Percentiles rank a stretch among this genome's conserved stretches.
Evolutionary conservation across 2,888 invertebrate genomes (phyloP).

Genomic region (Eristalis pertinax): DNA sequence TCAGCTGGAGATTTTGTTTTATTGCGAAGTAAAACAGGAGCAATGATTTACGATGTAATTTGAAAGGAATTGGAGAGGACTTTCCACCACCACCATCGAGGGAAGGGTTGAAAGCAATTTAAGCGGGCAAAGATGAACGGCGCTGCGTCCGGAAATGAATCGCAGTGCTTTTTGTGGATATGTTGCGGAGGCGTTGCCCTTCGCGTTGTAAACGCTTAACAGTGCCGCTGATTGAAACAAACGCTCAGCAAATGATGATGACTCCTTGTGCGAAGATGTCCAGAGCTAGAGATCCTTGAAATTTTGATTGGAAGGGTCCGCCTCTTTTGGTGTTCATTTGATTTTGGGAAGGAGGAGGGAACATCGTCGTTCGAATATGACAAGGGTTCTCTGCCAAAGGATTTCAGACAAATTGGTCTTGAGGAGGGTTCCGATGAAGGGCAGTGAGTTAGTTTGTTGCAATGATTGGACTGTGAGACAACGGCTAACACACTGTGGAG

Average conservation of each 20-base stretch:
- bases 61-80: not conserved
- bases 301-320: not conserved
- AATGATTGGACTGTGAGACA: no score
- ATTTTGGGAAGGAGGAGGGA: not conserved
- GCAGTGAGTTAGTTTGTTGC: no score
- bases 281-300: not conserved
- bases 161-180: not conserved
- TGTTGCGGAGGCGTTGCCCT: not conserved
- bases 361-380: no score
- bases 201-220: not conserved
- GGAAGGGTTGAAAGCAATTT: not conserved
- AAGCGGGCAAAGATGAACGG: not conserved
- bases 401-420: no score
- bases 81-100: not conserved
- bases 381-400: no score
- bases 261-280: not conserved
- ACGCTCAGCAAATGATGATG: not conserved
- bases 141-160: not conserved
- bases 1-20: constrained; percentile 23
- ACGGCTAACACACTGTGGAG: no score
- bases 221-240: not conserved
- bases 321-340: not conserved
- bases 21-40: constrained; percentile 7
- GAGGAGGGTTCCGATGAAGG: no score
- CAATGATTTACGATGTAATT: constrained; percentile 37